A percentile compares a stretch with the other conserved stretches of the same genome.
Evolutionary conservation across 2,797 vertebrate genomes (phyloP).

Genomic region (Gadopsis bispinosus): DNA sequence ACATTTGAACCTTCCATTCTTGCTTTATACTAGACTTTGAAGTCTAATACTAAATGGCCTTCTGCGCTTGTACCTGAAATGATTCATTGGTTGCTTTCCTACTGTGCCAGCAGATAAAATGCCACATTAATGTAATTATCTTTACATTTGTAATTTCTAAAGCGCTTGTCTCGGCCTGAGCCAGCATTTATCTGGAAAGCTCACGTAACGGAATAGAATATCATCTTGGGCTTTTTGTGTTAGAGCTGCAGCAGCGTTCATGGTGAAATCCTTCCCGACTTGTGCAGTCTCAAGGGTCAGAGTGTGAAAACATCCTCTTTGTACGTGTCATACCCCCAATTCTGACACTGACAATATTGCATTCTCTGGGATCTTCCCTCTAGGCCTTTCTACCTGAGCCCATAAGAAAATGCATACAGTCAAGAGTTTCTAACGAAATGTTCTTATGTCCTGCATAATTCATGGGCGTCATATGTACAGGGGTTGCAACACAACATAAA

Average conservation of each 20-base stretch:
- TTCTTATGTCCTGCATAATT: conserved; percentile 40
- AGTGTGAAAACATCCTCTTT: conserved; percentile 52
- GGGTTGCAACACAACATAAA: conserved; percentile 17
- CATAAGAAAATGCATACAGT: conserved; percentile 41
- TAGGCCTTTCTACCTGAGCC: conserved; percentile 42
- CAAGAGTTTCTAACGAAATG: conserved; percentile 38
- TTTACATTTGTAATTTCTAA: conserved; percentile 19
- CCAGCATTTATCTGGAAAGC: conserved; percentile 11
- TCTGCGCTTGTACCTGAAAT: background rate
- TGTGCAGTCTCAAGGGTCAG: conserved; percentile 46
- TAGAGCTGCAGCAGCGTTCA: conserved; percentile 23
- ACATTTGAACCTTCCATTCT: conserved; percentile 11
- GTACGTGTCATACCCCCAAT: conserved; percentile 49
- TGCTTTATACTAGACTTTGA: background rate
- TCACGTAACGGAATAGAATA: conserved; percentile 9
- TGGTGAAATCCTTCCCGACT: conserved; percentile 45
- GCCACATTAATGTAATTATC: background rate
- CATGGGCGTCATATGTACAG: conserved; percentile 8
- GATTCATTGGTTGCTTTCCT: conserved; percentile 3
- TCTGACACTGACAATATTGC: conserved; percentile 47
- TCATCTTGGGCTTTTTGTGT: conserved; percentile 13
- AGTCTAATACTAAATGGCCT: background rate
- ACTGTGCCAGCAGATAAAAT: conserved; percentile 8
- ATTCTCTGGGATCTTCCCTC: conserved; percentile 44
- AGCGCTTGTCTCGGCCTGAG: background rate